A percentile compares a stretch with the other conserved stretches of the same genome.
These are phyloP conservation scores for Prionchulus punctatus DNA, from an alignment of 2,888 invertebrate genomes.

Conservation along the genomic window DNA sequence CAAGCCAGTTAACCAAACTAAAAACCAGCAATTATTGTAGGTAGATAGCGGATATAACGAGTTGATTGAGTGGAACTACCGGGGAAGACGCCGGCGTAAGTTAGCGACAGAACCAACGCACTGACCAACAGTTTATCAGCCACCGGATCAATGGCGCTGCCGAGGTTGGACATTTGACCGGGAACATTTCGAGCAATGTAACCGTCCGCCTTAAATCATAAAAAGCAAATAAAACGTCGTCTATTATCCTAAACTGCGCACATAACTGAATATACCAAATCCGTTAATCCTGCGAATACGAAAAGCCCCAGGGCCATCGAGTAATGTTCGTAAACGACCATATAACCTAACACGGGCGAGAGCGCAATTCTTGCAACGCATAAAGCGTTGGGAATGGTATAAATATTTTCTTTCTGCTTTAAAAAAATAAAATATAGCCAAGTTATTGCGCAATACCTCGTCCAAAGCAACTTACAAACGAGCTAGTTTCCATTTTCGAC, in stretches of 20 bases:
- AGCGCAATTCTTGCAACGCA: slow-evolving; percentile 66
- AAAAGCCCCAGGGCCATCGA: slow-evolving; percentile 60
- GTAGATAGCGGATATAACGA: too few relatives aligned
- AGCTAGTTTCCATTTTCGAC: too few relatives aligned
- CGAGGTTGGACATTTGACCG: slow-evolving; percentile 75
- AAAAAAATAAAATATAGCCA: too few relatives aligned
- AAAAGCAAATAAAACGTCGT: too few relatives aligned
- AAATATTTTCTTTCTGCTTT: slow-evolving; percentile 68
- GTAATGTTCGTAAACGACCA: slow-evolving; percentile 65
- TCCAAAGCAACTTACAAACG: too few relatives aligned
- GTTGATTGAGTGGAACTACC: slow-evolving; percentile 27
- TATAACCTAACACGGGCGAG: slow-evolving; percentile 73
- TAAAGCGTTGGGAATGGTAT: slow-evolving; percentile 78
- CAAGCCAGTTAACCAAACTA: slow-evolving; percentile 48
- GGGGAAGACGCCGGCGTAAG: slow-evolving; percentile 70
- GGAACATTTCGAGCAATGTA: slow-evolving; percentile 84
- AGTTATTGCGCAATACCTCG: too few relatives aligned
- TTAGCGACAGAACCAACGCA: slow-evolving; percentile 66
- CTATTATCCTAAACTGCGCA: too few relatives aligned
- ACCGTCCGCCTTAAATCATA: slow-evolving; percentile 55
- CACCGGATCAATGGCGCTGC: slow-evolving; percentile 85
- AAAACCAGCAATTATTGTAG: slow-evolving; percentile 15
- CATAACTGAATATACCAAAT: slow-evolving; percentile 49
- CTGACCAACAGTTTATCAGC: slow-evolving; percentile 88
- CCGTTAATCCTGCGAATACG: slow-evolving; percentile 70